Evolutionary conservation across 2,113 vertebrate species (phyloP), one percentile per base, ranked within the genome.

Genomic region (Aptenodytes forsteri): DNA sequence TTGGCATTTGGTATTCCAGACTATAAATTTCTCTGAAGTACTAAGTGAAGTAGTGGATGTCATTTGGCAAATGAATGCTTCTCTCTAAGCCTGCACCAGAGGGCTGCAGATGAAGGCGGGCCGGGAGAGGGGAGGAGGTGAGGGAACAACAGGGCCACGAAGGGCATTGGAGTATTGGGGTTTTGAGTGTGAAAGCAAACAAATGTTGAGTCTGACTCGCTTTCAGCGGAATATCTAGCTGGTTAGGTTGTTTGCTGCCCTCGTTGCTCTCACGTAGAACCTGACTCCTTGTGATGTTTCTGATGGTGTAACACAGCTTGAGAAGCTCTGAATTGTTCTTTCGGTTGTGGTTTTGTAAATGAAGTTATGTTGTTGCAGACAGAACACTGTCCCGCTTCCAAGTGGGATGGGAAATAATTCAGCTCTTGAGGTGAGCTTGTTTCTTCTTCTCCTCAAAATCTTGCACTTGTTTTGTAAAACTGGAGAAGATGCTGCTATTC

Each of bases 251-350:
- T 49, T 58, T 10, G 7, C 36, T 38, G 47, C 44, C 34, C 30
- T 69, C 15, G 0, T 13, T 16, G 49, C 40, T 64, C 44, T 3
- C 15, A 1, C 0, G 0, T 25, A 20, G 29, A 75, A 21, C 61
- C 26, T 0, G 5, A 30, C 49, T 73, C 18, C 38, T 67, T 0
- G 0, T 34, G 19, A 30, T 3, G 1, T 70, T 30, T 11, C 18
- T 49, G 21, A 0, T 4, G 40, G 13, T 8, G 3, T 50, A 11
- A 20, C 11, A 10, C 34, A 61, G 3, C 20, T 26, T 27, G 46
- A 61, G 54, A 6, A 66, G 49, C 55, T 71, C 42, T 1, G 18
- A 20, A 17, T 19, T 34, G 2, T 3, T 30, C 7, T 69, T n/a
- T 56, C 1, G 9, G 10, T 34, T 23, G 8, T 2, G 7, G 13